phyloP scores from a whole-genome alignment of 2,797 vertebrate species.

The Halcyon leucocephala region DNA sequence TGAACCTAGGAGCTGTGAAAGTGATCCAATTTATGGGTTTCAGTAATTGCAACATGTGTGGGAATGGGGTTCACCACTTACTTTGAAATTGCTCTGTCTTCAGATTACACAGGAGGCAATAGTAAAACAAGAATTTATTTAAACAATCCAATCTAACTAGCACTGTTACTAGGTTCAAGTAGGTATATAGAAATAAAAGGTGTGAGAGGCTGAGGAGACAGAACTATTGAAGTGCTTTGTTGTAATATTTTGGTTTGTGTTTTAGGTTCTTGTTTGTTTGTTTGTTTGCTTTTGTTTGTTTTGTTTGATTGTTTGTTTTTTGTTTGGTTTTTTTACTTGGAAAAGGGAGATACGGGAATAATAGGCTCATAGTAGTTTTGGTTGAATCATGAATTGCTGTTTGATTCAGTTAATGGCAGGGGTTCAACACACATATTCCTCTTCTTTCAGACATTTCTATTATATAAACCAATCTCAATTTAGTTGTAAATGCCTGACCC shows the following conservation, averaged over 20 bases:
- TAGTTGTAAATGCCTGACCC: not conserved
- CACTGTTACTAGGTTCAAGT: not conserved
- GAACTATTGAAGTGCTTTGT: not conserved
- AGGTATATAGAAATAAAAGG: not conserved
- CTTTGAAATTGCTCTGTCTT: not conserved
- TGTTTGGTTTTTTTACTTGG: not conserved
- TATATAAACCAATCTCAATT: not conserved
- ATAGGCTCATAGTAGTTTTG: not conserved
- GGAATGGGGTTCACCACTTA: not conserved
- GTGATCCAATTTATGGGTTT: not conserved
- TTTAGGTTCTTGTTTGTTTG: no score
- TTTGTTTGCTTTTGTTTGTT: not conserved
- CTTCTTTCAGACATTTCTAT: not conserved
- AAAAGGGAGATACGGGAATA: not conserved
- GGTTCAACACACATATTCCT: not conserved
- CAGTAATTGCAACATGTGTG: not conserved
- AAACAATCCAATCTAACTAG: not conserved
- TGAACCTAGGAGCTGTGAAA: not conserved
- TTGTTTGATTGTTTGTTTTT: not conserved
- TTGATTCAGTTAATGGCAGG: not conserved
- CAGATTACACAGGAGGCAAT: not conserved
- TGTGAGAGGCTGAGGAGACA: not conserved
- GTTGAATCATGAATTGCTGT: not conserved
- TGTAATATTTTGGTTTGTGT: not conserved
- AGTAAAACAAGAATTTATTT: not conserved